These are phyloP conservation scores for Mustela lutreola DNA, from an alignment of 2,113 vertebrate species.

Conservation along the genomic window DNA sequence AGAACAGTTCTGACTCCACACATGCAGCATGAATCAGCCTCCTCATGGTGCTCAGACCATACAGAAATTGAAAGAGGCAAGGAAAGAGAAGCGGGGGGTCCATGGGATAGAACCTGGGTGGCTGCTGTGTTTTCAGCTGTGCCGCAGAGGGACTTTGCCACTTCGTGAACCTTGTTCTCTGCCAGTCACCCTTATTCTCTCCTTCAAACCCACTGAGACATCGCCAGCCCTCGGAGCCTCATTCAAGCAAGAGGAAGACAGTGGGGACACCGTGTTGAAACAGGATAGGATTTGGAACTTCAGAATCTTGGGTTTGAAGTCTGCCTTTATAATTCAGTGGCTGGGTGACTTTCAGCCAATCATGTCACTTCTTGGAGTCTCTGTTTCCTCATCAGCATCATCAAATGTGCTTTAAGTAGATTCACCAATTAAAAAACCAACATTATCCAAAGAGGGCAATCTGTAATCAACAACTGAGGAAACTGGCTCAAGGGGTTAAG, in stretches of 20 bases:
- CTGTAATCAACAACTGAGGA: not conserved
- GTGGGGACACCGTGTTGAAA: not conserved
- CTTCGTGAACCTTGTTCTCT: not conserved
- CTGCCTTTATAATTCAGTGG: not conserved
- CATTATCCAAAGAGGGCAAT: not conserved
- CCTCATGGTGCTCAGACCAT: not conserved
- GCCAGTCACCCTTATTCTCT: not conserved
- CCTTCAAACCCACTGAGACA: not conserved
- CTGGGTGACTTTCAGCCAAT: not conserved
- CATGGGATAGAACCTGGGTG: too few relatives aligned
- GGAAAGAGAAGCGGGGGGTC: not conserved
- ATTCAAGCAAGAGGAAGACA: not conserved
- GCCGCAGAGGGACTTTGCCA: not conserved
- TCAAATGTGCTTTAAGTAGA: not conserved
- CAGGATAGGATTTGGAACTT: not conserved
- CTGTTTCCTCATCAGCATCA: not conserved
- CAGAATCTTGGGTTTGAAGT: not conserved
- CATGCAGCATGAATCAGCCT: not conserved
- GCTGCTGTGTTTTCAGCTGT: not conserved
- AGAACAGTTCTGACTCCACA: not conserved
- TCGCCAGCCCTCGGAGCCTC: not conserved
- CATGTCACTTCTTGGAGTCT: not conserved
- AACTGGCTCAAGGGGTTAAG: not conserved
- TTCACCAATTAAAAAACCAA: not conserved
- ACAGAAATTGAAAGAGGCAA: not conserved